Evolutionary conservation across 2,113 vertebrate species (phyloP).

Genomic region (Phylloscopus trochilus): DNA sequence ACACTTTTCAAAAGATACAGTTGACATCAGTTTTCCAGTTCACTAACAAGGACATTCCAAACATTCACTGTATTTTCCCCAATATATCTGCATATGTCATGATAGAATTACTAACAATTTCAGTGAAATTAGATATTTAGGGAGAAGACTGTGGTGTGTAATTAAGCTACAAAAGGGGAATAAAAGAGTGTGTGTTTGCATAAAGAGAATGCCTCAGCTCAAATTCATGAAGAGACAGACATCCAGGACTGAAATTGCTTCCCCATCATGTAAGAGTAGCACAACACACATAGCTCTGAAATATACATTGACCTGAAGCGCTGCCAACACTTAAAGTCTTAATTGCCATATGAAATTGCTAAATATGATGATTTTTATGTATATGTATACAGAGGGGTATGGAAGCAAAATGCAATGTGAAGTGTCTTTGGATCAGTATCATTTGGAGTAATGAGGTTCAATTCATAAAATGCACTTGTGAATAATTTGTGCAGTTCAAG

Average conservation of each 20-base stretch:
- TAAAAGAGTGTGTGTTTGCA: neutral
- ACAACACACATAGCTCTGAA: neutral
- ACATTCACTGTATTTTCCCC: neutral
- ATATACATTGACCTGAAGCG: neutral
- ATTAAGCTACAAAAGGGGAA: conserved; percentile 27
- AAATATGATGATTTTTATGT: neutral
- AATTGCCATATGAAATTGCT: neutral
- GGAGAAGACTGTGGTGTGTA: neutral
- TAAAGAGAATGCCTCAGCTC: neutral
- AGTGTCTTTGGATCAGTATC: neutral
- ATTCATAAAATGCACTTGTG: neutral
- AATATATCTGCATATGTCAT: neutral
- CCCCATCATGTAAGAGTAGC: neutral
- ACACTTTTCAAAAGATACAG: conserved; percentile 13
- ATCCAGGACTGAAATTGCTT: neutral
- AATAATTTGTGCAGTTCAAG: neutral
- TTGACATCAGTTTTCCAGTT: conserved; percentile 30
- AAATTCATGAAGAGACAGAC: neutral
- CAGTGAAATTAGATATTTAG: neutral
- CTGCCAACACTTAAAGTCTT: neutral
- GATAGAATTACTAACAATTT: conserved; percentile 22
- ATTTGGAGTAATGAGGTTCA: neutral
- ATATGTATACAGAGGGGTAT: neutral
- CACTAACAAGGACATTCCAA: conserved; percentile 7
- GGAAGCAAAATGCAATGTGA: neutral